Conservation (phyloP, 2,113 vertebrate species). For the Ovis aries region DNA sequence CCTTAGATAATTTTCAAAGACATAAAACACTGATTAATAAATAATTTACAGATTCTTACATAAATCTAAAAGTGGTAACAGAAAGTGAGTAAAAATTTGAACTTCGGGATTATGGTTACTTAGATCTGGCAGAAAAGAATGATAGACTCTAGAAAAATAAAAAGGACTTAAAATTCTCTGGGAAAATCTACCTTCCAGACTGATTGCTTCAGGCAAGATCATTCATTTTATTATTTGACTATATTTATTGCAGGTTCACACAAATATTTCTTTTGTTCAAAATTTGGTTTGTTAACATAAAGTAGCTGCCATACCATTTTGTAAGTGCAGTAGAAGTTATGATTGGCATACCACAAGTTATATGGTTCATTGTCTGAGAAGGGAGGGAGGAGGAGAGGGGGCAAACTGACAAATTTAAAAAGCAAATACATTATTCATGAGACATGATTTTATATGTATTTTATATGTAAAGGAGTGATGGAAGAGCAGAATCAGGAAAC, state of each 20-base stretch:
- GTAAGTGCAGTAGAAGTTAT: not conserved
- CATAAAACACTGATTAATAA: not conserved
- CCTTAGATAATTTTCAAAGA: not conserved
- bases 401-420: not conserved
- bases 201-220: not conserved
- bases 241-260: not conserved
- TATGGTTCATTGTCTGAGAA: not conserved
- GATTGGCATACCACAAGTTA: fast-evolving
- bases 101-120: not conserved
- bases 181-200: not conserved
- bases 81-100: not conserved
- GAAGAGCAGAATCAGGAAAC: not conserved
- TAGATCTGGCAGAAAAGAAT: not conserved
- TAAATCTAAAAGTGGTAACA: not conserved
- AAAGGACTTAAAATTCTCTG: not conserved
- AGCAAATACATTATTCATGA: not conserved
- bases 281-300: not conserved
- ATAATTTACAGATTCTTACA: not conserved
- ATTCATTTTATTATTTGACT: not conserved
- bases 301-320: not conserved
- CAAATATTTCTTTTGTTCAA: not conserved
- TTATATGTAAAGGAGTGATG: not conserved
- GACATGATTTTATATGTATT: not conserved
- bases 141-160: not conserved
- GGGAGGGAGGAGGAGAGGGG: not conserved